A percentile compares a stretch with the other conserved stretches of the same genome.
These are phyloP conservation scores for Danio kyathit DNA, from an alignment of 2,797 vertebrate genomes.

Conservation along the genomic window DNA sequence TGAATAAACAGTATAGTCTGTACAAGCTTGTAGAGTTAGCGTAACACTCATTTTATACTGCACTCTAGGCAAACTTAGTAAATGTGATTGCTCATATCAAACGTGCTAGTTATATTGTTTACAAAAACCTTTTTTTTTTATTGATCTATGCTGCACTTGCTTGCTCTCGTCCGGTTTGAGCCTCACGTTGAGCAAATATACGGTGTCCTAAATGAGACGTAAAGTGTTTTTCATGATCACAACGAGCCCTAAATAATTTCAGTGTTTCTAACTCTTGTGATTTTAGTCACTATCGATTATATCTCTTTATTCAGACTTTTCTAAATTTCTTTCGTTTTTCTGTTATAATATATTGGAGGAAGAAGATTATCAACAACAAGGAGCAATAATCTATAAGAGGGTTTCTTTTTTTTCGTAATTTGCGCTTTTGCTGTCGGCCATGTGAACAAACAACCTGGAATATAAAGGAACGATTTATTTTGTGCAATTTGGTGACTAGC, in stretches of 20 bases:
- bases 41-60: conserved; percentile 31
- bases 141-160: conserved; percentile 16
- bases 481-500: conserved; percentile 51
- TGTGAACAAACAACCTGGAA: conserved; percentile 41
- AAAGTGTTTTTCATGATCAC: neutral
- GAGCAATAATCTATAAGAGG: neutral
- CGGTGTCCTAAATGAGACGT: neutral
- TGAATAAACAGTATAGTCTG: neutral
- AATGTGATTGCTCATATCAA: neutral
- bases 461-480: conserved; percentile 32
- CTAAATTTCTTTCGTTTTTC: neutral
- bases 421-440: conserved; percentile 24
- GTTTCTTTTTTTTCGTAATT: no score
- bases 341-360: neutral
- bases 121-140: neutral
- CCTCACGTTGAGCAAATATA: neutral
- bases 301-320: neutral
- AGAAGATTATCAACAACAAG: neutral
- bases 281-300: neutral
- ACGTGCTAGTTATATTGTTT: neutral
- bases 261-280: neutral
- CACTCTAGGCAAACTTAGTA: neutral
- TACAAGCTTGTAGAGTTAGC: conserved; percentile 24
- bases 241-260: conserved; percentile 2
- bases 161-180: neutral